phyloP scores from a whole-genome alignment of 2,797 vertebrate genomes.

The Sardinella longiceps region DNA sequence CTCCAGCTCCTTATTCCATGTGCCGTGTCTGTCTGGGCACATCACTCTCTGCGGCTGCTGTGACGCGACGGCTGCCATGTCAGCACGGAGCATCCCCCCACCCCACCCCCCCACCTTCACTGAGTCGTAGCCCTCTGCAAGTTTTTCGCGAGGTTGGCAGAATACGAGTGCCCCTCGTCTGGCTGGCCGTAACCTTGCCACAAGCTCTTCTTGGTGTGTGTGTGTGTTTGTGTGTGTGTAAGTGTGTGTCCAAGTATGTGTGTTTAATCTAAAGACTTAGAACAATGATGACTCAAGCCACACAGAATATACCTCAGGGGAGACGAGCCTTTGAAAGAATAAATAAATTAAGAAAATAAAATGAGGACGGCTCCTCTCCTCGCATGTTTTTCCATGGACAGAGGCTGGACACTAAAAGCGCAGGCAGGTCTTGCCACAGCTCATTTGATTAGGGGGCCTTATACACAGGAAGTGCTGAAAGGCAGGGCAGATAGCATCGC shows the following conservation, averaged over 20 bases:
- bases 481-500: conserved; percentile 77
- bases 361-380: conserved; percentile 65
- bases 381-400: conserved; percentile 45
- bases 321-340: conserved; percentile 63
- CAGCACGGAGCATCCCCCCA: conserved; percentile 74
- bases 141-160: conserved; percentile 78
- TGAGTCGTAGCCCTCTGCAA: conserved; percentile 65
- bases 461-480: conserved; percentile 83
- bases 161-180: conserved; percentile 75
- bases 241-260: conserved; percentile 53
- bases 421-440: conserved; percentile 63
- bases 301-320: conserved; percentile 74
- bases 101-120: conserved; percentile 49
- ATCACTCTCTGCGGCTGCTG: conserved; percentile 74
- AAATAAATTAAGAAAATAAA: conserved; percentile 55
- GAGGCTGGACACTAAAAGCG: conserved; percentile 75
- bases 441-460: conserved; percentile 82
- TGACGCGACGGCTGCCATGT: conserved; percentile 78
- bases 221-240: conserved; percentile 31
- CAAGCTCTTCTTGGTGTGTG: conserved; percentile 68
- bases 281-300: conserved; percentile 80
- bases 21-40: conserved; percentile 64
- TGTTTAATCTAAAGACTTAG: conserved; percentile 73
- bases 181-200: conserved; percentile 82
- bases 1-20: conserved; percentile 47